Base-by-base conservation (phyloP, 2,113 vertebrate species). In the Cheirogaleus medius region DNA sequence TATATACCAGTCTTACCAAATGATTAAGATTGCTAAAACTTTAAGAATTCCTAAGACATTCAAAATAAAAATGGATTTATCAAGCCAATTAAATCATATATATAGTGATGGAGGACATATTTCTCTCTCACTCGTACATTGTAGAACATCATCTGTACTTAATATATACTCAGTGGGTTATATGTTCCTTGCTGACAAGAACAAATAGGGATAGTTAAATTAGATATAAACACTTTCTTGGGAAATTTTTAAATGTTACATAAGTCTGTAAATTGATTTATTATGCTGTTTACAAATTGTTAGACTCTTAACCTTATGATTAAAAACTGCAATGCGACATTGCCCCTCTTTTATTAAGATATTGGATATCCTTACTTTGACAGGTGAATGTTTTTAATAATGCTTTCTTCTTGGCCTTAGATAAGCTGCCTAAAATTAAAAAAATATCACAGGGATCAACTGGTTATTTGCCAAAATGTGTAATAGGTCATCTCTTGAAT, bases 401-500 rank as follows among this genome's bases (percentile, higher is more conserved):
- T 69, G 15, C n/a, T 94, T 76, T 89, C 15, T 47, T 80, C 44
- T 81, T 90, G 32, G 37, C 63, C 25, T 90, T 88, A 84, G 25
- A 73, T 91, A 90, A 96, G 42, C 74, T 83, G 5, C 14, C 73
- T 81, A 96, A 94, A 10, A 73, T 76, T 15, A 64, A 83, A 90
- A 63, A 90, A 92, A 91, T 17, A 85, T 42, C 87, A 89, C 20
- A 29, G 4, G 23, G 44, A 92, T 56, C 47, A 96, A 54, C 14
- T 88, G 17, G 13, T 14, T 90, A 96, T 83, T 92, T 90, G 81
- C 52, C 71, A 93, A 95, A 93, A 80, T 80, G 34, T 93, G 21
- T 49, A 95, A 78, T 87, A 96, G 63, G 63, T 78, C 47, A 78
- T 90, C 44, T 77, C 29, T 78, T 78, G 6, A 54, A 71, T 81